phyloP scores from a whole-genome alignment of 2,888 invertebrate species.

The Mayetiola destructor region DNA sequence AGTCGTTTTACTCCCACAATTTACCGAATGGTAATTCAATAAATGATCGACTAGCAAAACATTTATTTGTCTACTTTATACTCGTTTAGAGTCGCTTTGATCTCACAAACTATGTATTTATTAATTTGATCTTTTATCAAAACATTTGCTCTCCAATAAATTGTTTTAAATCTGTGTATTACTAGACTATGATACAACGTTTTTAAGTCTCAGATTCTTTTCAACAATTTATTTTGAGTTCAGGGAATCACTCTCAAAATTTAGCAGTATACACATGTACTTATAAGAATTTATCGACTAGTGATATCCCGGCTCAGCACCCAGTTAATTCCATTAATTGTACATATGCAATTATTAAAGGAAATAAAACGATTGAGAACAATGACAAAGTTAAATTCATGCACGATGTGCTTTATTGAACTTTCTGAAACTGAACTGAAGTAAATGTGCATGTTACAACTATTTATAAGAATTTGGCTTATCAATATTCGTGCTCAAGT shows the following conservation, averaged over 20 bases:
- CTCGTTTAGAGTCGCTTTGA: background rate
- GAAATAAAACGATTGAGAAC: background rate
- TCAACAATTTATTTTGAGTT: background rate
- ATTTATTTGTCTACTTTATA: background rate
- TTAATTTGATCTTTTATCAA: background rate
- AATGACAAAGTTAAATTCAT: background rate
- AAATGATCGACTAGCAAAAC: background rate
- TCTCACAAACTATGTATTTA: background rate
- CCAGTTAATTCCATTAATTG: background rate
- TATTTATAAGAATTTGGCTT: background rate
- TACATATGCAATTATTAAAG: background rate
- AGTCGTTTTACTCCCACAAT: background rate
- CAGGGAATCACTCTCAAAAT: background rate
- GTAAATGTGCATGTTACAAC: background rate
- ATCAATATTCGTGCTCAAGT: background rate
- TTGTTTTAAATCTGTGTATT: constrained; percentile 3
- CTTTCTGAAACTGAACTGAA: too few relatives aligned
- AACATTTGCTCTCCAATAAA: background rate
- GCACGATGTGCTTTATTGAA: background rate
- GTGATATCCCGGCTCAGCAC: background rate
- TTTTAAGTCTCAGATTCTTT: constrained; percentile 1
- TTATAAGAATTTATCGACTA: background rate
- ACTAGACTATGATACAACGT: background rate
- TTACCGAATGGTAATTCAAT: background rate
- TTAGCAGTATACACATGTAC: background rate